Percentiles rank a stretch among this genome's conserved stretches.
These are phyloP conservation scores for Trissonchulus sp. DNA, from an alignment of 2,888 invertebrate genomes.

Conservation along the genomic window DNA sequence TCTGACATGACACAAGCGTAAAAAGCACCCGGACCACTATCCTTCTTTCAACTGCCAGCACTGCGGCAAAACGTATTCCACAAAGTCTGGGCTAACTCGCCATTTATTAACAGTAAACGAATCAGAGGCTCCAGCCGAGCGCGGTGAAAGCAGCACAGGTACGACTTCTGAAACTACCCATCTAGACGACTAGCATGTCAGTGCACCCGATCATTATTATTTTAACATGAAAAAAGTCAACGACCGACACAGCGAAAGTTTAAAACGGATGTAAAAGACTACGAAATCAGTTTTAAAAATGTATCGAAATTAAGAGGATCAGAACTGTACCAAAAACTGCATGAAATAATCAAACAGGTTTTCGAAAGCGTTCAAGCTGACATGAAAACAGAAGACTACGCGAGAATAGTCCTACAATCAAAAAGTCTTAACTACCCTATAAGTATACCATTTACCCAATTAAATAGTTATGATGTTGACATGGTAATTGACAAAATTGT, in stretches of 20 bases:
- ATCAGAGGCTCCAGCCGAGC: too few species aligned
- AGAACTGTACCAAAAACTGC: not conserved
- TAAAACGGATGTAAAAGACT: not conserved
- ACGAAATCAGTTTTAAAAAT: not conserved
- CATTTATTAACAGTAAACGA: too few species aligned
- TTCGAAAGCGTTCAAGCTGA: not conserved
- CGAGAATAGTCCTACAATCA: not conserved
- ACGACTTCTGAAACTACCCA: too few species aligned
- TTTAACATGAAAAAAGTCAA: too few species aligned
- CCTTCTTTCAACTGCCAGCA: too few species aligned
- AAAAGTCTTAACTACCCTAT: not conserved
- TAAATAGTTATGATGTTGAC: not conserved
- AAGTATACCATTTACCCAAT: slow-evolving; percentile 9
- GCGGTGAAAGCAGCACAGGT: too few species aligned
- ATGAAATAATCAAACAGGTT: not conserved
- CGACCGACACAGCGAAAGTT: slow-evolving; percentile 5
- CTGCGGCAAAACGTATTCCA: too few species aligned
- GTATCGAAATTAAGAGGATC: not conserved
- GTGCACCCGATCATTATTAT: too few species aligned
- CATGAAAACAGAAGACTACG: not conserved
- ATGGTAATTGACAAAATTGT: slow-evolving; percentile 14
- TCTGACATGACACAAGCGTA: too few species aligned
- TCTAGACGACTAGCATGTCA: too few species aligned
- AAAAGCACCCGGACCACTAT: too few species aligned
- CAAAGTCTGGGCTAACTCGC: too few species aligned